Base-by-base conservation (phyloP, 2,888 invertebrate species). In the Ectropis crepuscularia region DNA sequence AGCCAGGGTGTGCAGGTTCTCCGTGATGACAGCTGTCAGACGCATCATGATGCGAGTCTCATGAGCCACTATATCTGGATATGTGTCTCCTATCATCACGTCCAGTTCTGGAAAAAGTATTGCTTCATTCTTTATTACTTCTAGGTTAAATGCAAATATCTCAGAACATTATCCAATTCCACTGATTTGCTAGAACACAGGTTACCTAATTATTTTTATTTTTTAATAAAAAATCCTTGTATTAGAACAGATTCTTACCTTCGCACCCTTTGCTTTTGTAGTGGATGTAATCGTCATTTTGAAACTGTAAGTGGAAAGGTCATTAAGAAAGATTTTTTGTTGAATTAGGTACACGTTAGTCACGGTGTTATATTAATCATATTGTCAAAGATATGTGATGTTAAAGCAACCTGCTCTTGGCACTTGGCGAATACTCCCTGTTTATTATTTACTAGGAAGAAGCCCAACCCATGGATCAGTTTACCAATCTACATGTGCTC, bases 41-140 rank as follows among this genome's bases (percentile, higher is more conserved):
- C 94, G 86, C 81, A 95, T 92, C 94, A 97, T 95, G 75, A 98
- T 96, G 61, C 95, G 91, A 5, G 96, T 96, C 88, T 98, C 97
- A 72, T 96, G 95, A 64, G 96, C 96, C 74, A 95, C 94, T 76
- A 98, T 97, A 79, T 96, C 96, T 9, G 95, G 94, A 76, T 96
- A 95, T 43, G 96, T 95, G 86, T 98, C 96, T 43, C 98, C 98
- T 65, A 97, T 91, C 71, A 95, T 90, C 65, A 93, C 87, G 83
- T 98, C 98, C 74, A 98, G 80, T 81, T 97, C 97, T 95, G 46
- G 5, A 47, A 57, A 6, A 37, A 38, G n/a, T 8, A 42, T n/a
- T 41, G 41, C 41, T 41, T 41, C 41, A 5, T 9, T 7, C 8
- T 10, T 41, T 41, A 4, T 28, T 28, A 28, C 16, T 28, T 28